Conservation (phyloP, 2,797 vertebrate species). For the Chaunax sp. region DNA sequence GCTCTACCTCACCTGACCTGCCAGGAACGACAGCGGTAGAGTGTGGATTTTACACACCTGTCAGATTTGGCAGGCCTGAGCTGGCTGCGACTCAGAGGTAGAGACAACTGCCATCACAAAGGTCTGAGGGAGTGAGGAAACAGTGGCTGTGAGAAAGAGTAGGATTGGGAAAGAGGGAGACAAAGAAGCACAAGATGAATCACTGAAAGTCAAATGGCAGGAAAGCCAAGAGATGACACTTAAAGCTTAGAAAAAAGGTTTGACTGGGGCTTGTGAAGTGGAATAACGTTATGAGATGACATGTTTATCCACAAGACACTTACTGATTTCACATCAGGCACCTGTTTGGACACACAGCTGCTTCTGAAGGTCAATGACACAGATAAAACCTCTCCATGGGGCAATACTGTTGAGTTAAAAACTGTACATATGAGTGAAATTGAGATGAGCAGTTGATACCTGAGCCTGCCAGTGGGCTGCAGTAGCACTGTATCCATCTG, state of each 20-base stretch:
- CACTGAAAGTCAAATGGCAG: constrained; percentile 64
- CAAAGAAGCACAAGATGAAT: constrained; percentile 51
- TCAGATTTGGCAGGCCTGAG: constrained; percentile 73
- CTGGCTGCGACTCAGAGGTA: constrained; percentile 61
- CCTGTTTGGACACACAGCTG: constrained; percentile 41
- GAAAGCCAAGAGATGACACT: constrained; percentile 60
- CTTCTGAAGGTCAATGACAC: constrained; percentile 43
- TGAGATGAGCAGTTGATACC: constrained; percentile 49
- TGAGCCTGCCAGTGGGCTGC: constrained; percentile 60
- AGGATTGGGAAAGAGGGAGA: constrained; percentile 45
- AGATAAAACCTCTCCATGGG: constrained; percentile 20
- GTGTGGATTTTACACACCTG: constrained; percentile 78
- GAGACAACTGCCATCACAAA: constrained; percentile 65
- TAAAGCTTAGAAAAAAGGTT: constrained; percentile 43
- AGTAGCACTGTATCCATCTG: constrained; percentile 67
- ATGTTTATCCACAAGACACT: constrained; percentile 53
- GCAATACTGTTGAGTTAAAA: too few species aligned
- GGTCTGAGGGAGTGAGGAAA: constrained; percentile 55
- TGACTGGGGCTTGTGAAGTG: constrained; percentile 45
- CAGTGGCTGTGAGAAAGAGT: constrained; percentile 41
- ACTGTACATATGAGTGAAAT: constrained; percentile 21
- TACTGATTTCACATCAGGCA: constrained; percentile 46
- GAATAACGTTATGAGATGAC: constrained; percentile 39
- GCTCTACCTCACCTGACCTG: constrained; percentile 72
- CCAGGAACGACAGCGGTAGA: constrained; percentile 69